Conservation (phyloP, 2,888 invertebrate species). For the Gymnocheta viridis region DNA sequence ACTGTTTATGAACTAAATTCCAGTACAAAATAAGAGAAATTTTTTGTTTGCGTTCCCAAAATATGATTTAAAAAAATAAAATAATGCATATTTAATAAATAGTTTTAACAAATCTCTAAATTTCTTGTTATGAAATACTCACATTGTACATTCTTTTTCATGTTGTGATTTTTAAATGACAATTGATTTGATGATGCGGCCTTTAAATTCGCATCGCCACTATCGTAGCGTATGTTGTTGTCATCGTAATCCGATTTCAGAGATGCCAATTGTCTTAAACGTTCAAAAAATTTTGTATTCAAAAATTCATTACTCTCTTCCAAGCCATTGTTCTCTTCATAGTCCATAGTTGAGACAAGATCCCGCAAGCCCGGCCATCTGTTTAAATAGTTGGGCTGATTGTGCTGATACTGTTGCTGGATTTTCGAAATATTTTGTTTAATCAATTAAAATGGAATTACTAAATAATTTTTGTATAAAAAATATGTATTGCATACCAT, state of each 20-base stretch:
- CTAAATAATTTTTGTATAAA: background rate
- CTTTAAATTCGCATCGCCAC: slow-evolving; percentile 17
- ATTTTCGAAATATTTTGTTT: slow-evolving; percentile 4
- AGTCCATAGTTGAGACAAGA: slow-evolving; percentile 74
- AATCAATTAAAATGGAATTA: too few species aligned
- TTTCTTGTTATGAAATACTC: slow-evolving; percentile 70
- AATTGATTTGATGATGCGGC: slow-evolving; percentile 61
- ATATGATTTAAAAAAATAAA: slow-evolving; percentile 23
- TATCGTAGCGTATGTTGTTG: slow-evolving; percentile 64
- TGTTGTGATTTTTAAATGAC: slow-evolving; percentile 76
- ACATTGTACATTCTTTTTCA: slow-evolving; percentile 81
- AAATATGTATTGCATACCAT: slow-evolving; percentile 71
- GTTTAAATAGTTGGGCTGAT: slow-evolving; percentile 74
- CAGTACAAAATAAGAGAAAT: slow-evolving; percentile 48
- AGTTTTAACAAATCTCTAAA: background rate
- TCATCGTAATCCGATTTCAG: slow-evolving; percentile 65
- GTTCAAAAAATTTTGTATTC: slow-evolving; percentile 72
- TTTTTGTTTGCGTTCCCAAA: slow-evolving; percentile 30
- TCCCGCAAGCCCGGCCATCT: slow-evolving; percentile 79
- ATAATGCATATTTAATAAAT: slow-evolving; percentile 24
- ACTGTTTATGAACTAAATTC: slow-evolving; percentile 76
- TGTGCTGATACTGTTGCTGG: slow-evolving; percentile 73
- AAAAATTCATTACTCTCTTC: slow-evolving; percentile 60
- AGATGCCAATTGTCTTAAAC: slow-evolving; percentile 73
- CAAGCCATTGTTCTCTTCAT: slow-evolving; percentile 72